Evolutionary conservation across 1,140 invertebrate species (phyloP).

Genomic region (Rhyzopertha dominica): DNA sequence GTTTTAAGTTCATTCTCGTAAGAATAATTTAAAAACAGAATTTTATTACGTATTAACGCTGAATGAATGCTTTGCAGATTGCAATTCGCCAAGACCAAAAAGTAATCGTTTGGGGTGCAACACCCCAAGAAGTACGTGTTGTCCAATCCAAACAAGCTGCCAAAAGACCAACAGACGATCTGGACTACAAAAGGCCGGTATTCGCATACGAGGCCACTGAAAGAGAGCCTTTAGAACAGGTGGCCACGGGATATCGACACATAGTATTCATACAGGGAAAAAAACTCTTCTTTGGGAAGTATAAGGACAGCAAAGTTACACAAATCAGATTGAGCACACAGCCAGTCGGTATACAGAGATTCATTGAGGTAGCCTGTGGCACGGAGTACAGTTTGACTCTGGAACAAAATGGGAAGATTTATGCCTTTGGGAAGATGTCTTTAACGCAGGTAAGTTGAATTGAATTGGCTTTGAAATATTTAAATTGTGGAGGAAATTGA

Average conservation of each 20-base stretch:
- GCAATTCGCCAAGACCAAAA: conserved; percentile 62
- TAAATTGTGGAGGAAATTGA: neutral
- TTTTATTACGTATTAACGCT: too few species aligned
- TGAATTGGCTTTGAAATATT: neutral
- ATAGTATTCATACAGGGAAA: too few species aligned
- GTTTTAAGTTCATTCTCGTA: too few species aligned
- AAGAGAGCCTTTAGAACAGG: too few species aligned
- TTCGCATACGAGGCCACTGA: too few species aligned
- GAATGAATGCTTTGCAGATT: conserved; percentile 57
- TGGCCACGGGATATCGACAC: conserved; percentile 38
- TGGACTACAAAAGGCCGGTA: too few species aligned
- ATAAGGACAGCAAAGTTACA: too few species aligned
- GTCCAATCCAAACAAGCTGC: conserved; percentile 35
- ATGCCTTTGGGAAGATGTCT: conserved; percentile 62
- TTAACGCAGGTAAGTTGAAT: conserved; percentile 51
- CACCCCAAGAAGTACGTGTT: conserved; percentile 67
- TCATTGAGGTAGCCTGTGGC: conserved; percentile 57
- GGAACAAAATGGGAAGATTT: conserved; percentile 52
- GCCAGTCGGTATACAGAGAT: too few species aligned
- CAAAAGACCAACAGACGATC: conserved; percentile 29
- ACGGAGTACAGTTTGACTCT: conserved; percentile 67
- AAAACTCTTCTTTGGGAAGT: too few species aligned
- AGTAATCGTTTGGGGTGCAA: conserved; percentile 73
- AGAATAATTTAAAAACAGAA: too few species aligned
- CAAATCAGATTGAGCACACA: too few species aligned